Conservation (phyloP, 2,797 vertebrate genomes). For the Avahi laniger region DNA sequence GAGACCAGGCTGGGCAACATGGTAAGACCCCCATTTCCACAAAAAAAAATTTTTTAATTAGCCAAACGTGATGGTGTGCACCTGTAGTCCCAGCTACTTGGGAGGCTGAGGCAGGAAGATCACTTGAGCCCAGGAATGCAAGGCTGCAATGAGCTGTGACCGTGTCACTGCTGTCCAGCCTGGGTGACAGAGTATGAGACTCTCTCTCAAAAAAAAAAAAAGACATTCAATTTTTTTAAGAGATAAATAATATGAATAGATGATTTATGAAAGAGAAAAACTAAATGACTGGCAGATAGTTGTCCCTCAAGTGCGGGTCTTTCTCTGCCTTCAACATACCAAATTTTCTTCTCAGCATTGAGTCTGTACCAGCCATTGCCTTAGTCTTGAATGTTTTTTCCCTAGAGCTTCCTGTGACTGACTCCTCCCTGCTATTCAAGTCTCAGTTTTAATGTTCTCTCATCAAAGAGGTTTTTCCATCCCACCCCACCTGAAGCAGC, state of each 20-base stretch:
- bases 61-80: neutral
- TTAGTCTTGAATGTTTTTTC: neutral
- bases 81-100: neutral
- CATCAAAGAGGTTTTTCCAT: neutral
- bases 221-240: neutral
- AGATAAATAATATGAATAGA: neutral
- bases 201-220: neutral
- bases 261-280: neutral
- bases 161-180: neutral
- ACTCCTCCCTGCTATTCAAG: neutral
- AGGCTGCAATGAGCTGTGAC: neutral
- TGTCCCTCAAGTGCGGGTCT: neutral
- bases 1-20: no score
- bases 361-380: neutral
- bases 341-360: neutral
- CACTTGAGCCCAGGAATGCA: neutral
- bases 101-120: neutral
- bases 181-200: neutral
- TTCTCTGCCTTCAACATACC: neutral
- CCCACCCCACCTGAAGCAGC: neutral
- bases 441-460: neutral
- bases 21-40: no score
- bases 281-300: neutral
- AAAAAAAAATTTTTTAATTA: no score
- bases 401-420: neutral